Evolutionary conservation across 30 jellyfish, hydroid and myxozoan species (phyloP).

Genomic region (Hydractinia symbiolongicarpus): DNA sequence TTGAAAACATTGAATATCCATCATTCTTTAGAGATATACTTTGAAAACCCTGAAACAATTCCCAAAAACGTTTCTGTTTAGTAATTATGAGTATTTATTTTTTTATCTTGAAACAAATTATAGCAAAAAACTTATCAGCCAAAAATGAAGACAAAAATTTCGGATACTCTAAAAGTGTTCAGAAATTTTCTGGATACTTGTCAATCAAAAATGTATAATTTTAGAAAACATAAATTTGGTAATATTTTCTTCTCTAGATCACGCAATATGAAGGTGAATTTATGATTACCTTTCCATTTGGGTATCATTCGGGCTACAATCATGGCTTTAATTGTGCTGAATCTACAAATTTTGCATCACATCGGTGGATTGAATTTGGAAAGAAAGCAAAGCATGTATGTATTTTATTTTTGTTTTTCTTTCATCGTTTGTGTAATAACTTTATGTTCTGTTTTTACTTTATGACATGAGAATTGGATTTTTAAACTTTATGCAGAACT

Average conservation of each 20-base stretch:
- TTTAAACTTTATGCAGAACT: neutral
- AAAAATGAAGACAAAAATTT: too few species aligned
- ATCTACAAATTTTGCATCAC: conserved; percentile 85
- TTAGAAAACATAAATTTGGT: too few species aligned
- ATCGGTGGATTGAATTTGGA: conserved; percentile 84
- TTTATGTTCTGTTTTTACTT: neutral
- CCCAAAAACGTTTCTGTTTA: too few species aligned
- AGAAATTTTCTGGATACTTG: too few species aligned
- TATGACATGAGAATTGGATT: too few species aligned
- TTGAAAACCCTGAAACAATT: too few species aligned
- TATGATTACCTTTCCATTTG: conserved; percentile 81
- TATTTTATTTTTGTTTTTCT: neutral
- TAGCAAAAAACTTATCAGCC: too few species aligned
- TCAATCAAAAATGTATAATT: too few species aligned
- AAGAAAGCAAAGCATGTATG: conserved; percentile 73
- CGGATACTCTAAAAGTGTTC: too few species aligned
- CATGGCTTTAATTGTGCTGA: conserved; percentile 91
- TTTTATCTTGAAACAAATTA: too few species aligned
- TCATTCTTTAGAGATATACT: too few species aligned
- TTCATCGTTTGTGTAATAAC: neutral
- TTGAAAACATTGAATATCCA: neutral
- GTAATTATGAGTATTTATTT: too few species aligned
- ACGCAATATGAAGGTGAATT: conserved; percentile 84
- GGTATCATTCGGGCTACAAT: conserved; percentile 86
- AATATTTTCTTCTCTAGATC: conserved; percentile 35